These are phyloP conservation scores for Alloscopus bannaensis DNA, from an alignment of 2,888 invertebrate species.

Conservation along the genomic window DNA sequence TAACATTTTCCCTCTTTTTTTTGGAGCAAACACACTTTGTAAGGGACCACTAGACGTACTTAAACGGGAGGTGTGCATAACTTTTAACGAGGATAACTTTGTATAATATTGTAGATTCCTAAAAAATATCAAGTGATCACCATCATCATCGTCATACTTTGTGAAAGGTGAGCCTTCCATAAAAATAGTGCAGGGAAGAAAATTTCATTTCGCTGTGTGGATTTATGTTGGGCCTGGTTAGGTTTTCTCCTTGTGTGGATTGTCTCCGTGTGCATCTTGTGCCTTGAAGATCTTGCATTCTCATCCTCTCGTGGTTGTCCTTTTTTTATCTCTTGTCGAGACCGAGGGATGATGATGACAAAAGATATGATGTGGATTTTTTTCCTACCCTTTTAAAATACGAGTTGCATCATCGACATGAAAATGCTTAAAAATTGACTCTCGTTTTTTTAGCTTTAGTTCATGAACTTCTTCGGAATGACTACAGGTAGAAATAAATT, in stretches of 20 bases:
- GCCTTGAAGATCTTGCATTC: slow-evolving; percentile 32
- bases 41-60: slow-evolving; percentile 33
- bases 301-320: slow-evolving; percentile 41
- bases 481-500: slow-evolving; percentile 31
- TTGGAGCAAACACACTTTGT: no score
- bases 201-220: slow-evolving; percentile 5
- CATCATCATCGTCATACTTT: not conserved
- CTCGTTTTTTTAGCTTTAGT: not conserved
- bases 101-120: not conserved
- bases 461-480: not conserved
- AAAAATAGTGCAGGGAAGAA: not conserved
- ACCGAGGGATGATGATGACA: slow-evolving; percentile 48
- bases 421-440: slow-evolving; percentile 50
- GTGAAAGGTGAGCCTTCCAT: slow-evolving; percentile 32
- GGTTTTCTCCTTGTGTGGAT: not conserved
- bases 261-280: not conserved
- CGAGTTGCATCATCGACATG: no score
- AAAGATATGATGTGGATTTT: slow-evolving; percentile 56
- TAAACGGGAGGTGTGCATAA: slow-evolving; percentile 50
- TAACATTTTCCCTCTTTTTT: slow-evolving; percentile 22
- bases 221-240: slow-evolving; percentile 58
- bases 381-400: slow-evolving; percentile 18
- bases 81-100: slow-evolving; percentile 47
- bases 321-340: slow-evolving; percentile 33
- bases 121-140: slow-evolving; percentile 48